phyloP scores from a whole-genome alignment of 2,888 invertebrate genomes.

The Rutpela maculata region DNA sequence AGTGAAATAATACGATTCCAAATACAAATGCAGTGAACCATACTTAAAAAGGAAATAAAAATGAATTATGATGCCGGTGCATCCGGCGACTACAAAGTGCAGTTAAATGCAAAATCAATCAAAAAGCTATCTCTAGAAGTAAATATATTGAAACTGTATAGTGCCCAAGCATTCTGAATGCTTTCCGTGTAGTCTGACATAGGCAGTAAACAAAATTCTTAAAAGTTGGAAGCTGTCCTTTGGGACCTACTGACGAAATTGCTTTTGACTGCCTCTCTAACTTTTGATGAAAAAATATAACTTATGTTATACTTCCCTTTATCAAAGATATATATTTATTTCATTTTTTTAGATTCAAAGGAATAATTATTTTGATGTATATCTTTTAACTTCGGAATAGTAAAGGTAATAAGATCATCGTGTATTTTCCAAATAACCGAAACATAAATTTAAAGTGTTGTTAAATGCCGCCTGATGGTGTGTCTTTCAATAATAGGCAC shows the following conservation, averaged over 20 bases:
- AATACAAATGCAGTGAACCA: not conserved
- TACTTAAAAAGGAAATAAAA: not conserved
- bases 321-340: conserved; percentile 31
- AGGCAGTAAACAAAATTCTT: conserved; percentile 62
- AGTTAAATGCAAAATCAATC: conserved; percentile 13
- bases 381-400: not conserved
- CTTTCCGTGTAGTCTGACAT: conserved; percentile 48
- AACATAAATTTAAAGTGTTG: too few relatives aligned
- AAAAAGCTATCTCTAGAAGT: conserved; percentile 14
- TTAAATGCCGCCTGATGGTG: too few relatives aligned
- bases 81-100: not conserved
- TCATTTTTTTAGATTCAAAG: conserved; percentile 17
- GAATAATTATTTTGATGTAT: not conserved
- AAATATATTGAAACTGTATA: conserved; percentile 30
- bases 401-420: not conserved
- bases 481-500: too few relatives aligned
- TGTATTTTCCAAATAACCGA: not conserved
- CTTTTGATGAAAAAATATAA: conserved; percentile 59
- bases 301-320: conserved; percentile 39
- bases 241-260: conserved; percentile 60
- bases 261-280: conserved; percentile 60
- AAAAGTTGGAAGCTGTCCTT: conserved; percentile 60
- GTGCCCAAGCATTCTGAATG: conserved; percentile 39
- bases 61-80: not conserved
- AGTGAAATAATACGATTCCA: not conserved